Percentiles rank a stretch among this genome's conserved stretches.
Evolutionary conservation across 37 sponge, comb jelly and placozoan species (phyloP).

Genomic region (Amphimedon queenslandica): DNA sequence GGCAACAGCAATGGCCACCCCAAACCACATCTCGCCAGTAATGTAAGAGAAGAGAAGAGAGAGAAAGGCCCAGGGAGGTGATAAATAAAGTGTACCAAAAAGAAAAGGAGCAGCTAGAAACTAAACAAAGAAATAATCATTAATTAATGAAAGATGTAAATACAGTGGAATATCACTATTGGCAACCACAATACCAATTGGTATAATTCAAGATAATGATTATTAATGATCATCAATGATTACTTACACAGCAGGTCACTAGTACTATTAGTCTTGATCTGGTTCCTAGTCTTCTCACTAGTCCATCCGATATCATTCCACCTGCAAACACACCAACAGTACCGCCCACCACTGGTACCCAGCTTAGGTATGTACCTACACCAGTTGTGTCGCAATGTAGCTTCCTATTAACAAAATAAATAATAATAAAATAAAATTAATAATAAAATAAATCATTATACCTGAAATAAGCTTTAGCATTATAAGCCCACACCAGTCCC

Average conservation of each 20-base stretch:
- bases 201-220: no score
- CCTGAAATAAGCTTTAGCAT: slow-evolving; percentile 55
- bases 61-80: slow-evolving; percentile 71
- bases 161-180: not conserved
- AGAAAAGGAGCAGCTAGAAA: slow-evolving; percentile 70
- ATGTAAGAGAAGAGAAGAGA: slow-evolving; percentile 64
- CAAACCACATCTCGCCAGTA: slow-evolving; percentile 85
- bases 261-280: slow-evolving; percentile 62
- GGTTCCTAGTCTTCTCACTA: slow-evolving; percentile 27
- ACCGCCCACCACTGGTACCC: slow-evolving; percentile 81
- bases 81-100: slow-evolving; percentile 51
- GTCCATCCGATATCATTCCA: slow-evolving; percentile 60
- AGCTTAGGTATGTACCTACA: slow-evolving; percentile 54
- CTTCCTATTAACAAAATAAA: not conserved
- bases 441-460: no score
- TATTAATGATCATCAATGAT: no score
- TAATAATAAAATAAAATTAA: not conserved
- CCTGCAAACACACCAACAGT: slow-evolving; percentile 71
- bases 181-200: no score
- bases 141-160: not conserved
- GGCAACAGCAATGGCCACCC: slow-evolving; percentile 72
- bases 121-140: slow-evolving; percentile 13
- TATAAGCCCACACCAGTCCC: slow-evolving; percentile 77
- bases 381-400: slow-evolving; percentile 30
- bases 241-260: slow-evolving; percentile 54